These are phyloP conservation scores for Mugil cephalus DNA, from an alignment of 2,113 vertebrate genomes.

Conservation along the genomic window DNA sequence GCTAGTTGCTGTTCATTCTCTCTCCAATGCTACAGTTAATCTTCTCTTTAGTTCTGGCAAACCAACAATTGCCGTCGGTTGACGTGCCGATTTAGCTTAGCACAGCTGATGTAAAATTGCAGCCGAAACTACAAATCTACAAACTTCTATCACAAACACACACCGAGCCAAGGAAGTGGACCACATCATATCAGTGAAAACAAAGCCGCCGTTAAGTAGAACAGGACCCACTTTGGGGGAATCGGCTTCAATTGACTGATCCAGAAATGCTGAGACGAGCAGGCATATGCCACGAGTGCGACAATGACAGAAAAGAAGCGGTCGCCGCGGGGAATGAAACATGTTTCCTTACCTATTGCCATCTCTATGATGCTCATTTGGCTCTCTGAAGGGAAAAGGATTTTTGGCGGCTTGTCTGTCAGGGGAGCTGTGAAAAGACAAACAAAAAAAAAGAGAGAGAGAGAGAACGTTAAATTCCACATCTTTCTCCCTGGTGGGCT, in stretches of 20 bases:
- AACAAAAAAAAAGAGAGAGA: conserved; percentile 43
- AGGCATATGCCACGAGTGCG: neutral
- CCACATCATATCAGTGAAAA: neutral
- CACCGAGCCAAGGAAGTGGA: neutral
- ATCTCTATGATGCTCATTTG: conserved; percentile 93
- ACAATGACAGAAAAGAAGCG: conserved; percentile 1
- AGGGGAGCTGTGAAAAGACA: conserved; percentile 91
- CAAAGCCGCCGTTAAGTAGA: conserved; percentile 28
- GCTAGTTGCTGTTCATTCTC: no score
- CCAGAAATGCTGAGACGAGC: conserved; percentile 1
- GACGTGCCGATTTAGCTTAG: no score
- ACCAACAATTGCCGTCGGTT: no score
- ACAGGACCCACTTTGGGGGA: conserved; percentile 7
- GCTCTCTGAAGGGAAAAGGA: conserved; percentile 93
- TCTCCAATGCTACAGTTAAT: no score
- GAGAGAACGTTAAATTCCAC: conserved; percentile 46
- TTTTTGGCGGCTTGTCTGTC: conserved; percentile 97
- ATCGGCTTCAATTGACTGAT: neutral
- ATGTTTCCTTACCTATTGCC: conserved; percentile 89
- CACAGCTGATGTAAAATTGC: no score
- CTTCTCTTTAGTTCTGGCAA: no score
- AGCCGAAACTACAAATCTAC: no score
- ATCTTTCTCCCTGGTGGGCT: conserved; percentile 42
- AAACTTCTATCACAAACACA: neutral
- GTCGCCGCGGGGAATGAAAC: conserved; percentile 8